Conservation (phyloP, 2,888 invertebrate species). For the Ceraclea dissimilis region DNA sequence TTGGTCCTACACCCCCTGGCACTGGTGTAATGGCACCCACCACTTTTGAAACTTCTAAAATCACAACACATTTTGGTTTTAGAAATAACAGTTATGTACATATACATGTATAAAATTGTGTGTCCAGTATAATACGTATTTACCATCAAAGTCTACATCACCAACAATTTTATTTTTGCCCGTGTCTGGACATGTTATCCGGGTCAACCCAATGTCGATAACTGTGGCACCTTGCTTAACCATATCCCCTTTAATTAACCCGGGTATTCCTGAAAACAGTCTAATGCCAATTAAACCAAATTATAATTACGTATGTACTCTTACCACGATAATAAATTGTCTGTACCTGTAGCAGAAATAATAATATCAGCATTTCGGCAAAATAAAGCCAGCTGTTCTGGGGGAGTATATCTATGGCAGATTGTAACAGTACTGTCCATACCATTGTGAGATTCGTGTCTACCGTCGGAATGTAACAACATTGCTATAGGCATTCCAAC, state of each 20-base stretch:
- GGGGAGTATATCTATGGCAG: slow-evolving; percentile 82
- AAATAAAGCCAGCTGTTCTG: slow-evolving; percentile 60
- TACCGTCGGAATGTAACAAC: slow-evolving; percentile 69
- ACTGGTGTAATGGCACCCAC: slow-evolving; percentile 86
- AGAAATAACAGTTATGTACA: background rate
- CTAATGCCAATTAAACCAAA: background rate
- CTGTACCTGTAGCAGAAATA: slow-evolving; percentile 69
- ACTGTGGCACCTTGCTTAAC: slow-evolving; percentile 82
- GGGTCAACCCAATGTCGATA: slow-evolving; percentile 83
- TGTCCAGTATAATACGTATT: no score
- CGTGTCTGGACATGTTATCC: slow-evolving; percentile 52
- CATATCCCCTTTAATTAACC: slow-evolving; percentile 73
- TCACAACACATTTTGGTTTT: slow-evolving; percentile 8
- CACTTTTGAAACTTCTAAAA: slow-evolving; percentile 62
- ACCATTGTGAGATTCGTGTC: slow-evolving; percentile 58
- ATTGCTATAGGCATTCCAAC: slow-evolving; percentile 87
- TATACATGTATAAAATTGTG: no score
- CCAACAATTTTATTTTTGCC: slow-evolving; percentile 74
- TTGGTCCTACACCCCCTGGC: slow-evolving; percentile 87
- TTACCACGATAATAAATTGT: no score
- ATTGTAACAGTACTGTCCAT: slow-evolving; percentile 85
- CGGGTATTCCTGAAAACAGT: slow-evolving; percentile 55
- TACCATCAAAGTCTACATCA: slow-evolving; percentile 82
- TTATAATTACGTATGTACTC: no score
- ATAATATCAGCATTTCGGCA: slow-evolving; percentile 72